These are phyloP conservation scores for Myiothlypis chrysogaster DNA, from an alignment of 2,797 vertebrate genomes.

Conservation along the genomic window DNA sequence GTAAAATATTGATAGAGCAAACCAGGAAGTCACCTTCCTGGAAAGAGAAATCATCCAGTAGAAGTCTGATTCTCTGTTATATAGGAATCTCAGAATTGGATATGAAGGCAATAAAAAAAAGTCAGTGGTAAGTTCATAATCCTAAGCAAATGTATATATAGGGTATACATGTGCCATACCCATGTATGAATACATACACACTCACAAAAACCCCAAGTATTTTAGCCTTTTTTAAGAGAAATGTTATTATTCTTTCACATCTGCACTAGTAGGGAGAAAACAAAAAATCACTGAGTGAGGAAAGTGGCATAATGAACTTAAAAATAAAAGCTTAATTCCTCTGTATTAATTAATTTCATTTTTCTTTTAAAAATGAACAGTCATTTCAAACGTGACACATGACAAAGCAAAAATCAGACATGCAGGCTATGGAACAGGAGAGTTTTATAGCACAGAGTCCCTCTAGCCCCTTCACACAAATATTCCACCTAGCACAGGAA, in stretches of 20 bases:
- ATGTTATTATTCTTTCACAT: neutral
- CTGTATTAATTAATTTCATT: neutral
- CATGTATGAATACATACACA: neutral
- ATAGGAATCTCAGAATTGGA: neutral
- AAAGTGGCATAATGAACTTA: neutral
- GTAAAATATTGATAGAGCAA: neutral
- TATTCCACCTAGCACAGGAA: neutral
- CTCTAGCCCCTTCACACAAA: neutral
- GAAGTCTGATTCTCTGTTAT: neutral
- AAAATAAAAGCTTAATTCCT: neutral
- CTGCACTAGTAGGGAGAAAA: neutral
- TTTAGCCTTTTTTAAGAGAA: neutral
- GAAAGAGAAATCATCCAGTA: neutral
- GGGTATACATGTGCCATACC: neutral
- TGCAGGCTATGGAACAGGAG: neutral
- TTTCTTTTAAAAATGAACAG: neutral
- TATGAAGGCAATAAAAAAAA: neutral
- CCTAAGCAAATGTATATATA: neutral
- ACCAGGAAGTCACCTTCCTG: neutral
- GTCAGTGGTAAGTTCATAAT: neutral
- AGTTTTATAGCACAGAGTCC: neutral
- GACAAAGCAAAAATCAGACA: neutral
- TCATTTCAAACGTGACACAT: neutral
- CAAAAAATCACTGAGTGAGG: neutral
- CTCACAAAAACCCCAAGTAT: neutral